Base-by-base conservation (phyloP, 2,888 invertebrate species). In the Panopea generosa region DNA sequence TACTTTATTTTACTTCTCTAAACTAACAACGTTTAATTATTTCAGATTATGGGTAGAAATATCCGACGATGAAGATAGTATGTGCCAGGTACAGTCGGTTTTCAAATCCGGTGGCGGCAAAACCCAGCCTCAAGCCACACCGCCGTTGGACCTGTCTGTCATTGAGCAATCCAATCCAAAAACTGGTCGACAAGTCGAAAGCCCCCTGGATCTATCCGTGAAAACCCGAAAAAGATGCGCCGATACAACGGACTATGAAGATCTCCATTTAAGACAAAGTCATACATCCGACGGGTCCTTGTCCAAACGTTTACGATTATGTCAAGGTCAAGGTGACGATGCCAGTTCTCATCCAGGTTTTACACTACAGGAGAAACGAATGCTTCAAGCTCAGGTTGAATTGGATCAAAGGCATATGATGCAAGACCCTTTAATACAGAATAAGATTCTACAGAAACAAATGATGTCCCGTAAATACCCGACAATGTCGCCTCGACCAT, bases 151-250 rank as follows among this genome's bases (percentile, higher is more conserved):
- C 70, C 70, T 85, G 9, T 80, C 85, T 0, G 77, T 65, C 14
- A 69, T 78, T 47, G 62, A 70, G 47, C 47, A 40, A 40, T 24
- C 29, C 0, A 59, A 7, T 22, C 1, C 65, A 65, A 47, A 67
- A 61, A 16, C 67, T 66, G 11, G 69, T 16, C 73, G 85, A 22
- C 80, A 84, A 9, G 82, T 75, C 0, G 86, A 87, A 45, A 86
- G 85, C 55, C 87, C 87, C 0, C 63, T 87, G n/a, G 87, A 87
- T 70, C 71, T 87, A 24, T 86, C 87, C 0, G 76, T 85, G 3
- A 87, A 86, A 68, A 84, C 86, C 0, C 70, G 84, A n/a, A 86
- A 86, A 69, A 73, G 86, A 6, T 77, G 70, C 20, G 84, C 86
- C 0, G 85, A 87, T 56, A 81, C 85, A 1, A 85, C 87, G 3